Evolutionary conservation across 2,113 vertebrate species (phyloP).

Genomic region (Microcebus tavaratra): DNA sequence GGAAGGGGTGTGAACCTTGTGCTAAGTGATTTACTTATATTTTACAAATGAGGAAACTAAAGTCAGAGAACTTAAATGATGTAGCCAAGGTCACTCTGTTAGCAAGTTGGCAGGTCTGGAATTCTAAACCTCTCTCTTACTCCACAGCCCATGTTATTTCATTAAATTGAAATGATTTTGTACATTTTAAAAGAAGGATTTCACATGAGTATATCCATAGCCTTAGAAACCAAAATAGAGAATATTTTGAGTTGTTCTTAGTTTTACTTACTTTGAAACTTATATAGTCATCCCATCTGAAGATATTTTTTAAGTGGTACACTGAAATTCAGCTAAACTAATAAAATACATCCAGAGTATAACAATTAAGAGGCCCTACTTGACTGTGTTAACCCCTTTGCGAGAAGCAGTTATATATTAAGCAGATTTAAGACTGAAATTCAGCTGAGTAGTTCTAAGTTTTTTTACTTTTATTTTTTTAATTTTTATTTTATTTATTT

Average conservation of each 20-base stretch:
- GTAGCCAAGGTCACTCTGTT: background rate
- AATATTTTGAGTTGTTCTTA: too few species aligned
- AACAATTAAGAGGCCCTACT: too few species aligned
- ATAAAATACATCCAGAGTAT: too few species aligned
- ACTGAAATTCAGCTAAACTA: too few species aligned
- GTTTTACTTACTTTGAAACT: too few species aligned
- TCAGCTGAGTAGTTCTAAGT: background rate
- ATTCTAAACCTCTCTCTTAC: background rate
- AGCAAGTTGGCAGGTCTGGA: background rate
- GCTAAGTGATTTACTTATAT: background rate
- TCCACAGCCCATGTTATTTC: background rate
- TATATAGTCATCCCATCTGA: too few species aligned
- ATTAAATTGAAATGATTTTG: constrained; percentile 9
- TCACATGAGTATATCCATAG: background rate
- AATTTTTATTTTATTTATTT: too few species aligned
- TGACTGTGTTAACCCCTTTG: background rate
- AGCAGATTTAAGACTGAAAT: background rate
- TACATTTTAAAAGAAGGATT: background rate
- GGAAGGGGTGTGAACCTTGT: background rate
- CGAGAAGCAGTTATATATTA: background rate
- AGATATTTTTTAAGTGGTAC: too few species aligned
- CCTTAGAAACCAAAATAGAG: background rate
- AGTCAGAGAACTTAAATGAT: background rate
- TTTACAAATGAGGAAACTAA: background rate
- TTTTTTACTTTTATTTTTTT: too few species aligned